Conservation (phyloP, 92 coral and sea anemone species). For the Micromussa lordhowensis region DNA sequence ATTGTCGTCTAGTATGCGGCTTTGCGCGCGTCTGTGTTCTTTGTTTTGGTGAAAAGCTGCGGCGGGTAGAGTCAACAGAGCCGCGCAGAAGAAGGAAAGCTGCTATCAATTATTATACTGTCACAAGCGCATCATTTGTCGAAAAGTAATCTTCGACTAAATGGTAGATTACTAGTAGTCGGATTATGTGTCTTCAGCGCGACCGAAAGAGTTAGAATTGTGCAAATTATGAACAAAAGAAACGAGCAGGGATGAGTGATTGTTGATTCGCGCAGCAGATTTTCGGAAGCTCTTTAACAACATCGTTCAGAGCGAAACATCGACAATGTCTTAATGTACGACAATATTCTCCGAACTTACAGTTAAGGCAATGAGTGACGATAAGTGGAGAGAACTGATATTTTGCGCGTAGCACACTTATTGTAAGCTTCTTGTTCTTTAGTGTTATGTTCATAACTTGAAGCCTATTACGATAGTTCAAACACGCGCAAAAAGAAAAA, state of each 20-base stretch:
- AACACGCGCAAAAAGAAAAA: not conserved
- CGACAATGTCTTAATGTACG: not conserved
- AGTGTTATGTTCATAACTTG: not conserved
- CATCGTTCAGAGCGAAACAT: not conserved
- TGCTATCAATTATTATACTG: not conserved
- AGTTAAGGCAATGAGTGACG: not conserved
- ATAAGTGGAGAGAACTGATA: not conserved
- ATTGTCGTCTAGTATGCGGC: not conserved
- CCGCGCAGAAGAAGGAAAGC: not conserved
- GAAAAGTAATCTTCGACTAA: not conserved
- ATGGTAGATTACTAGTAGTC: not conserved
- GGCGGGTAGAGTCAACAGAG: not conserved
- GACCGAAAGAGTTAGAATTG: no score
- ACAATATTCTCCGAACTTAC: not conserved
- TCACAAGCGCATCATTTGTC: not conserved
- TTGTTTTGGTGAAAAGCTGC: constrained; percentile 6
- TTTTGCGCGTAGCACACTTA: not conserved
- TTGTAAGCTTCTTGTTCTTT: not conserved
- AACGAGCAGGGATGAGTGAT: not conserved
- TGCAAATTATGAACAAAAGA: no score
- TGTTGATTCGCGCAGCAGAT: not conserved
- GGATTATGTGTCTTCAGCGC: no score
- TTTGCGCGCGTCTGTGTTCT: not conserved
- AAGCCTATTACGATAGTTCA: not conserved
- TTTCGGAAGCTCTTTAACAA: not conserved